These are phyloP conservation scores for Morpho achilles DNA, from an alignment of 2,888 invertebrate genomes.

Conservation along the genomic window DNA sequence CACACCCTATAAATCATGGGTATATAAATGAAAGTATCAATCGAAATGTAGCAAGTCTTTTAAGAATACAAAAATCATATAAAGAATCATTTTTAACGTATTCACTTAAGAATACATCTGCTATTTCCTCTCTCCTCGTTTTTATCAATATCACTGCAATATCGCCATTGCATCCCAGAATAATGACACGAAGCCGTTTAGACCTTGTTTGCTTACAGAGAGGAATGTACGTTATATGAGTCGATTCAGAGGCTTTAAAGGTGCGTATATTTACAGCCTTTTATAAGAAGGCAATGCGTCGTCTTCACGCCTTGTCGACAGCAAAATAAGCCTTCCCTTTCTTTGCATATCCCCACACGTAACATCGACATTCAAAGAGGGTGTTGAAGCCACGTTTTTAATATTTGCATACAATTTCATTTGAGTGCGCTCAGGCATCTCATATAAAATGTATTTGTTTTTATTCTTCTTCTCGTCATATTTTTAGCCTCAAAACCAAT, in stretches of 20 bases:
- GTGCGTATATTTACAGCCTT: conserved; percentile 71
- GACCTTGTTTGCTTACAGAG: conserved; percentile 26
- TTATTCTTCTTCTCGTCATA: no score
- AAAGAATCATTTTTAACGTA: no score
- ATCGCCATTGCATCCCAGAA: conserved; percentile 26
- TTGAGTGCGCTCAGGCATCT: conserved; percentile 1
- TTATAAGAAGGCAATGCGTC: conserved; percentile 70
- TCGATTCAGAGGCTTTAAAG: conserved; percentile 66
- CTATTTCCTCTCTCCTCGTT: no score
- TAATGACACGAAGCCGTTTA: conserved; percentile 26
- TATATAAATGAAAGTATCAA: no score
- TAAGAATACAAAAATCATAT: no score
- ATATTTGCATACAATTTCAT: conserved; percentile 24
- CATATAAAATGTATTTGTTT: neutral
- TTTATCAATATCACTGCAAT: neutral
- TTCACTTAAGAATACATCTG: no score
- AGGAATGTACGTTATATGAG: conserved; percentile 41
- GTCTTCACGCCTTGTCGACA: conserved; percentile 56
- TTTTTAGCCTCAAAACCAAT: no score
- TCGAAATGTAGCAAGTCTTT: no score
- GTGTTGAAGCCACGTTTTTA: conserved; percentile 9
- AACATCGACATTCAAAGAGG: conserved; percentile 8
- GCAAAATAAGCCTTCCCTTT: conserved; percentile 48
- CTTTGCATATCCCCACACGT: conserved; percentile 43
- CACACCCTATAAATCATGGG: no score